These are phyloP conservation scores for Ornithoptera priamus DNA, from an alignment of 2,888 invertebrate species.

Conservation along the genomic window DNA sequence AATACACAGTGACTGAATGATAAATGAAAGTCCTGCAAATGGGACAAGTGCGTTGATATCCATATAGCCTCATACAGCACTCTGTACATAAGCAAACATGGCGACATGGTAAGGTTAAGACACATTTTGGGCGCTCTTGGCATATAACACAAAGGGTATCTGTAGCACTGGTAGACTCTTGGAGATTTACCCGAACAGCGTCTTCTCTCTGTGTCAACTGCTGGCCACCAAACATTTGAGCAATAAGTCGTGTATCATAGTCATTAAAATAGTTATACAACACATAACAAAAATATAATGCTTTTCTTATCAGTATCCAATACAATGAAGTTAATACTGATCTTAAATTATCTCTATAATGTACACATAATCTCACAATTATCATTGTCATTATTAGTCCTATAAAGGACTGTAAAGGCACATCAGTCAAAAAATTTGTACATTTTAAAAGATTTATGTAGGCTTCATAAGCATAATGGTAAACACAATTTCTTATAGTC, in stretches of 20 bases:
- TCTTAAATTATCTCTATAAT: constrained; percentile 56
- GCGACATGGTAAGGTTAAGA: constrained; percentile 76
- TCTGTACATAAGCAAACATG: constrained; percentile 79
- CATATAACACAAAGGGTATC: constrained; percentile 78
- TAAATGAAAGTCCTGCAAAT: constrained; percentile 78
- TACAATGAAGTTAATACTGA: constrained; percentile 48
- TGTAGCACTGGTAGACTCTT: constrained; percentile 46
- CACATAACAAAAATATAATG: constrained; percentile 60
- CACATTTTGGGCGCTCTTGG: constrained; percentile 78
- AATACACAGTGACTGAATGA: constrained; percentile 77
- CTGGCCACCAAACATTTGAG: constrained; percentile 55
- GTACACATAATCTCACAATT: constrained; percentile 57
- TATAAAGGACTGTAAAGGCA: constrained; percentile 70
- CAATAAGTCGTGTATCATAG: constrained; percentile 63
- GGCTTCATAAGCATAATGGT: constrained; percentile 46
- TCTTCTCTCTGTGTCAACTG: constrained; percentile 46
- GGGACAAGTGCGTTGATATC: constrained; percentile 75
- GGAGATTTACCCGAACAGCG: constrained; percentile 39
- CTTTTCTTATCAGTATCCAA: constrained; percentile 60
- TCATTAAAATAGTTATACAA: constrained; percentile 66
- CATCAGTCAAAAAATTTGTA: constrained; percentile 71
- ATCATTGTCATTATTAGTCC: constrained; percentile 64
- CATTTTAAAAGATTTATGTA: constrained; percentile 62
- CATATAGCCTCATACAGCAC: constrained; percentile 71
- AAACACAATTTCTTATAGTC: constrained; percentile 43